Percentiles rank a stretch among this genome's conserved stretches.
These are phyloP conservation scores for Rhinogobio ventralis DNA, from an alignment of 2,797 vertebrate genomes.

Conservation along the genomic window DNA sequence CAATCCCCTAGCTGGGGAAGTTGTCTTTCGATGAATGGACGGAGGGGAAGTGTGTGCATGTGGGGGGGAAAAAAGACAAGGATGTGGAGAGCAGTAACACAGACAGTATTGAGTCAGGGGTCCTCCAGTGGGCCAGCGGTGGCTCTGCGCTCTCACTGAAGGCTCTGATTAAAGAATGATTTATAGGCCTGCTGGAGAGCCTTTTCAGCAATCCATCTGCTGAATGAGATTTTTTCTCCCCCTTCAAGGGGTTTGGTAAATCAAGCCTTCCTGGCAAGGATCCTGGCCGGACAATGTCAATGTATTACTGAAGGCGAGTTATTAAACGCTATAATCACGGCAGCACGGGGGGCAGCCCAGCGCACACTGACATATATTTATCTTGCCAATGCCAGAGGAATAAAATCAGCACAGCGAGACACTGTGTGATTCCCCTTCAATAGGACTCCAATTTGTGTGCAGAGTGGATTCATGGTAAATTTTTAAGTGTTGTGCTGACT, in stretches of 20 bases:
- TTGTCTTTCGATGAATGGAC: slow-evolving; percentile 34
- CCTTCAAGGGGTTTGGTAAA: slow-evolving; percentile 81
- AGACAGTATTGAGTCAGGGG: slow-evolving; percentile 75
- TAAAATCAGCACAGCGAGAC: slow-evolving; percentile 58
- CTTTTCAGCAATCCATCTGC: slow-evolving; percentile 83
- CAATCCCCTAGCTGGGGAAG: not conserved
- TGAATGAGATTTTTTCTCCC: slow-evolving; percentile 78
- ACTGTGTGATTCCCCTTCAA: slow-evolving; percentile 69
- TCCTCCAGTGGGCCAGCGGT: slow-evolving; percentile 76
- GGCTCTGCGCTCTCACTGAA: slow-evolving; percentile 73
- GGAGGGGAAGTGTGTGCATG: slow-evolving; percentile 47
- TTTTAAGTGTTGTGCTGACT: slow-evolving; percentile 50
- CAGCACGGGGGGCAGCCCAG: slow-evolving; percentile 58
- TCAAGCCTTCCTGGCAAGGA: slow-evolving; percentile 78
- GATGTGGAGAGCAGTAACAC: slow-evolving; percentile 62
- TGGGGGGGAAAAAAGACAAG: slow-evolving; percentile 52
- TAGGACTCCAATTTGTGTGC: slow-evolving; percentile 36
- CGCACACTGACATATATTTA: slow-evolving; percentile 69
- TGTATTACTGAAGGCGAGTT: slow-evolving; percentile 72
- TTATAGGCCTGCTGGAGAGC: slow-evolving; percentile 79
- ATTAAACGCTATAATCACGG: slow-evolving; percentile 76
- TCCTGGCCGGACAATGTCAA: slow-evolving; percentile 80
- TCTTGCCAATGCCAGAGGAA: slow-evolving; percentile 66
- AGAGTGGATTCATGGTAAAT: slow-evolving; percentile 45
- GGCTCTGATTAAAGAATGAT: slow-evolving; percentile 89